Base-by-base conservation (phyloP, 1,140 invertebrate species). In the Planococcus citri region DNA sequence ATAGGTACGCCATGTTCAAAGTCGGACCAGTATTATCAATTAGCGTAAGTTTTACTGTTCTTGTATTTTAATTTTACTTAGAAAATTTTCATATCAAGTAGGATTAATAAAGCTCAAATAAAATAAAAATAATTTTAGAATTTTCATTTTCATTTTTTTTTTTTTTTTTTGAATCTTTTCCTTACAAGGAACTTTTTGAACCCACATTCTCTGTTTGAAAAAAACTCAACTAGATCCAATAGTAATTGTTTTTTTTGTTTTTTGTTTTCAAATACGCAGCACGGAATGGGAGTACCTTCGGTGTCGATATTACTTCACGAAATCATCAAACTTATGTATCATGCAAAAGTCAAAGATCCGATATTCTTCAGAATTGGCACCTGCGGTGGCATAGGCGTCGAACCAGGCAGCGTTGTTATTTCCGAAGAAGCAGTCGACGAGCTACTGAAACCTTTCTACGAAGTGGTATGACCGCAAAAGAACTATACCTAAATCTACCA, bases 1-100 rank as follows among this genome's bases (percentile, higher is more conserved):
- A 97, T 78, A 83, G 95, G 74, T 99, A 97, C 79, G 91, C 90
- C 21, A 94, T 98, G 89, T 99, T 91, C 80, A 98, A 98, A 88
- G 91, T 97, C 27, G 92, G 93, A n/a, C 91, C 92, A 0, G 90
- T 96, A 25, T 82, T 96, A 0, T 92, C 87, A 73, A 86, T 95
- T 71, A 94, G 91, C 78, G 94, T 95, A 83, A 90, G 90, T 89
- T 6, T 17, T 3, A 33, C 29, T n/a, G n/a, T n/a, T n/a, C n/a
- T n/a, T n/a, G n/a, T n/a, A n/a, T n/a, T n/a, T n/a, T n/a, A n/a
- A n/a, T n/a, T n/a, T n/a, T n/a, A n/a, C n/a, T n/a, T n/a, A n/a
- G n/a, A n/a, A n/a, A n/a, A n/a, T n/a, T n/a, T n/a, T n/a, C n/a
- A n/a, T n/a, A n/a, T n/a, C n/a, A n/a, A n/a, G n/a, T n/a, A n/a